A percentile compares a stretch with the other conserved stretches of the same genome.
phyloP scores from a whole-genome alignment of 2,113 vertebrate species.

The Xerus inauris region DNA sequence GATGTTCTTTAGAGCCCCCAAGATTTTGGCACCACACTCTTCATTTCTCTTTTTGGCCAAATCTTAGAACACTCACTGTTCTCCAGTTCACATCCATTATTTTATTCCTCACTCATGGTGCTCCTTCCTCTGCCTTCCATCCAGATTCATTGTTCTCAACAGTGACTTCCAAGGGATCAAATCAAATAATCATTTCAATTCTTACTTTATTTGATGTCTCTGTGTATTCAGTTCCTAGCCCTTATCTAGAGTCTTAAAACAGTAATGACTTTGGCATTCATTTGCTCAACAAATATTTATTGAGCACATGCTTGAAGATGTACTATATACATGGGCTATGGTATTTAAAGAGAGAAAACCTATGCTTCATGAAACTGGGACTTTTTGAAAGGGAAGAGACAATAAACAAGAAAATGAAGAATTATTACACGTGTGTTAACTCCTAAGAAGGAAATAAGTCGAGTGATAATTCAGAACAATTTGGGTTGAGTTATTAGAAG shows the following conservation, averaged over 20 bases:
- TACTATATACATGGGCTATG: background rate
- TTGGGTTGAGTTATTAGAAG: background rate
- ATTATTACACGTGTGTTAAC: background rate
- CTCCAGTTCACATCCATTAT: background rate
- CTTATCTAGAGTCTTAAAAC: background rate
- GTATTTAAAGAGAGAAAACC: background rate
- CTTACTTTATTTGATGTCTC: background rate
- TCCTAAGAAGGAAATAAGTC: conserved; percentile 37
- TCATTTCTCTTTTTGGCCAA: background rate
- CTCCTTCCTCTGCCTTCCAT: background rate
- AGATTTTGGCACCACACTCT: background rate
- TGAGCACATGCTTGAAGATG: background rate
- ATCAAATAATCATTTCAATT: background rate
- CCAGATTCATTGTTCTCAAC: background rate
- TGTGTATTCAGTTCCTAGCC: conserved; percentile 7
- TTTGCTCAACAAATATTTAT: conserved; percentile 36
- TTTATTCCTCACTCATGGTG: background rate
- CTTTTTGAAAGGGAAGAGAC: background rate
- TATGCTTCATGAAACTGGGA: background rate
- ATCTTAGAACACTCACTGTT: background rate
- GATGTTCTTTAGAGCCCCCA: background rate
- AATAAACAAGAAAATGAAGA: background rate
- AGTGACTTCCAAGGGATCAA: background rate
- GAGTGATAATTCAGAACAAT: background rate
- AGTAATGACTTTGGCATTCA: conserved; percentile 31